Conservation (phyloP, 2,888 invertebrate species). For the Dolichomitus sp. region DNA sequence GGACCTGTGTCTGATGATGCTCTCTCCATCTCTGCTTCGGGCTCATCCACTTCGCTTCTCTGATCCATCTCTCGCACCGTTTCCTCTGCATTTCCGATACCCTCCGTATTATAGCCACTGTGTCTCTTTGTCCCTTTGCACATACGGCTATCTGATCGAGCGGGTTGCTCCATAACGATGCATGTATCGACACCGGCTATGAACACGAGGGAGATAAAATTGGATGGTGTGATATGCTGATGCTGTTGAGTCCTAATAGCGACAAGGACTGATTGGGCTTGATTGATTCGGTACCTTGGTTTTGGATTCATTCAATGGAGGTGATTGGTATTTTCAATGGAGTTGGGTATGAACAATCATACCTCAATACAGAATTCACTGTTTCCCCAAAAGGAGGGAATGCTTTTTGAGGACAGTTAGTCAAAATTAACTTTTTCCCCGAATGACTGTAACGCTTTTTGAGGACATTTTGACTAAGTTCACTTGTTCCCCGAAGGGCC, state of each 20-base stretch:
- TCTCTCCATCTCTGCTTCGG: constrained; percentile 9
- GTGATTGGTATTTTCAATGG: no score
- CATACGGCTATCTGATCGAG: constrained; percentile 43
- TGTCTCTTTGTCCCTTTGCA: constrained; percentile 15
- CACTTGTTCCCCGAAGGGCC: no score
- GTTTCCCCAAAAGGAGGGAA: no score
- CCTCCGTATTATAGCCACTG: constrained; percentile 8
- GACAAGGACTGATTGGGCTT: not conserved
- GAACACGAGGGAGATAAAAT: not conserved
- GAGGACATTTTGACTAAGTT: no score
- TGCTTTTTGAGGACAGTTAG: no score
- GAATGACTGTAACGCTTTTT: no score
- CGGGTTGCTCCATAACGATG: constrained; percentile 6
- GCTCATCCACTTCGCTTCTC: constrained; percentile 54
- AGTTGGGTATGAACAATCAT: no score
- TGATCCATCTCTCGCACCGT: constrained; percentile 48
- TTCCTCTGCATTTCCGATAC: constrained; percentile 33
- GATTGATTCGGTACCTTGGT: no score
- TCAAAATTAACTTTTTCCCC: no score
- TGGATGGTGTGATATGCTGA: not conserved
- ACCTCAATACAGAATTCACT: no score
- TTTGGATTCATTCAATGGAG: no score
- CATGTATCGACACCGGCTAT: not conserved
- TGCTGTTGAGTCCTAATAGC: not conserved
- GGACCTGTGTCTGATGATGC: constrained; percentile 18